Base-by-base conservation (phyloP, 1,140 invertebrate genomes). In the Hylyphantes graminicola region DNA sequence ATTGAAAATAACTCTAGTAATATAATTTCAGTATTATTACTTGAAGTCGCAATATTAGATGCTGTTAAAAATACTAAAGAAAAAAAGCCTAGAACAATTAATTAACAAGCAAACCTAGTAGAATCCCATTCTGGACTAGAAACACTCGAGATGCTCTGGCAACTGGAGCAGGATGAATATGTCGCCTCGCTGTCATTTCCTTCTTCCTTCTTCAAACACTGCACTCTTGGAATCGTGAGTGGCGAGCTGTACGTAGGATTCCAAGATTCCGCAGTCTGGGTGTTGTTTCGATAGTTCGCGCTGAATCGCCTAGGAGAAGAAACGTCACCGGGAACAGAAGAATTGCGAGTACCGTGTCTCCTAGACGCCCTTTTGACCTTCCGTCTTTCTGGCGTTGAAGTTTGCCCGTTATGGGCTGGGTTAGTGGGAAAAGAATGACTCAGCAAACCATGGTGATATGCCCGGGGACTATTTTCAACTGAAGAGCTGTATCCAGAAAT, bases 111-210 rank as follows among this genome's bases (percentile, higher is more conserved):
- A 87, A 85, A 89, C 89, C 88, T 88, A 54, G 87, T 87, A 17
- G 86, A 83, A 75, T 88, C 88, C 85, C 87, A 88, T 74, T 88
- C 88, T 85, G 87, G 86, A 70, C 87, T 87, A 51, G 85, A 85
- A 21, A 76, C 64, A 81, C 77, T 85, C 5, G 84, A 80, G 50
- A 85, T 87, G 87, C 88, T 89, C 35, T 86, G 87, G 85, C 89
- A 90, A 87, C 89, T 90, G 11, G 90, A 90, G 70, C 89, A 90
- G 10, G 80, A 83, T 8, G 80, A 83, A 17, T 83, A 83, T 15
- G 80, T 72, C 87, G 88, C 51, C 88, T 90, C 57, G 88, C 89
- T 83, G 54, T 59, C 67, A 70, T 12, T 61, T 19, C 75, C 68
- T 17, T 83, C 75, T 50, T 85, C 74, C 5, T 78, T 35, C 19